Base-by-base conservation (phyloP, 2,888 invertebrate genomes). In the Athrips mouffetella region DNA sequence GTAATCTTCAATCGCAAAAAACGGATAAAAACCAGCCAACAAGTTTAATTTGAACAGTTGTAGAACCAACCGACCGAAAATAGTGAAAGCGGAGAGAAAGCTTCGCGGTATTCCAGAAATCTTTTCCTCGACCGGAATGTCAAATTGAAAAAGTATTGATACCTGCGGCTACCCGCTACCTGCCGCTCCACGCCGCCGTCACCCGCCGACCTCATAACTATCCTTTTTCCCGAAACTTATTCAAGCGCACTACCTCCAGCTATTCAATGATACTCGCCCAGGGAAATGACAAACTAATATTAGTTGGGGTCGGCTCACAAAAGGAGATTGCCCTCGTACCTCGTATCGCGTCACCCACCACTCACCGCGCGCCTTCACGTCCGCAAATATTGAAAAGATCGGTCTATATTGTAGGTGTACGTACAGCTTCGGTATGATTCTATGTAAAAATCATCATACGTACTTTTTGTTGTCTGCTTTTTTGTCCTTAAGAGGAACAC, bases 221-320 rank as follows among this genome's bases (percentile, higher is more conserved):
- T 47, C 58, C 56, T 51, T 47, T 56, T 55, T 47, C 49, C 57
- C n/a, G n/a, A 55, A 54, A 55, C 52, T 61, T 60, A 63, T 57
- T 62, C 64, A 51, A 31, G 41, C 41, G 13, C 37, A 44, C 48
- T 58, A 54, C 63, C 56, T 59, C 53, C 54, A 15, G 30, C 45
- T 54, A 62, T 63, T 63, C 67, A 60, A 61, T 64, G 65, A 63
- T 63, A 65, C 55, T 58, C 52, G 52, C 20, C 35, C 47, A 57
- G 59, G 57, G 59, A 67, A 58, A 63, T 65, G 67, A 65, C 66
- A 64, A 66, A 68, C 67, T 70, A 69, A 70, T 70, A 68, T 67
- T 66, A 65, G 68, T 53, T 40, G 46, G 44, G 49, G 42, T 29
- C 49, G 46, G 16, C 25, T 41, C 20, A 31, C 44, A 31, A 44